Evolutionary conservation across 2,888 invertebrate genomes (phyloP).

Genomic region (Pristionchus fissidentatus): DNA sequence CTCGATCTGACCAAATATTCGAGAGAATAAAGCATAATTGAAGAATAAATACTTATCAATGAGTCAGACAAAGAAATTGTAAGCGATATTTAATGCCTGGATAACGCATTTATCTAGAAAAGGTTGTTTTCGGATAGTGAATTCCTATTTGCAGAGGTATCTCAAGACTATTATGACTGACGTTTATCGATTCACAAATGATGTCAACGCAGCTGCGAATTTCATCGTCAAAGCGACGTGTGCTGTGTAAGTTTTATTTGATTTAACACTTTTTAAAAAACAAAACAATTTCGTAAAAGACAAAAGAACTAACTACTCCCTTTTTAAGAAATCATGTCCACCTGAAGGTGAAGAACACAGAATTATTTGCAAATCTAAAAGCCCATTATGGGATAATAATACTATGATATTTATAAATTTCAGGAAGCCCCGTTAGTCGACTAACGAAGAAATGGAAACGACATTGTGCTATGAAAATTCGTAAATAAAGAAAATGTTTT

Average conservation of each 20-base stretch:
- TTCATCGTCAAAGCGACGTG: conserved; percentile 30
- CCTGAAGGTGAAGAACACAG: no score
- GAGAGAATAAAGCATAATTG: not conserved
- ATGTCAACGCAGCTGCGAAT: not conserved
- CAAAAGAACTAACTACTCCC: no score
- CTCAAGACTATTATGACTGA: not conserved
- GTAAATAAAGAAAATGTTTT: no score
- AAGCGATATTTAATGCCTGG: no score
- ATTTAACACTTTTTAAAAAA: no score
- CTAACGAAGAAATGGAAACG: not conserved
- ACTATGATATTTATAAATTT: not conserved
- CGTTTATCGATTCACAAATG: conserved; percentile 20
- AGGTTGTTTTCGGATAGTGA: not conserved
- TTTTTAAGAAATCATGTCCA: no score
- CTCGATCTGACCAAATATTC: not conserved
- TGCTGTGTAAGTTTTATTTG: conserved; percentile 26
- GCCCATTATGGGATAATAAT: no score
- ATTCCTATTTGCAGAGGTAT: not conserved
- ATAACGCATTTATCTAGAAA: no score
- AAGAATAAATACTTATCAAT: not conserved
- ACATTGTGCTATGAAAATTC: not conserved
- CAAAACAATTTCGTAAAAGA: no score
- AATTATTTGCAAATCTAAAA: no score
- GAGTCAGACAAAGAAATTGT: no score
- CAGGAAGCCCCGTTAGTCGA: not conserved